Evolutionary conservation across 2,113 vertebrate species (phyloP).

Genomic region (Gymnogyps californianus): DNA sequence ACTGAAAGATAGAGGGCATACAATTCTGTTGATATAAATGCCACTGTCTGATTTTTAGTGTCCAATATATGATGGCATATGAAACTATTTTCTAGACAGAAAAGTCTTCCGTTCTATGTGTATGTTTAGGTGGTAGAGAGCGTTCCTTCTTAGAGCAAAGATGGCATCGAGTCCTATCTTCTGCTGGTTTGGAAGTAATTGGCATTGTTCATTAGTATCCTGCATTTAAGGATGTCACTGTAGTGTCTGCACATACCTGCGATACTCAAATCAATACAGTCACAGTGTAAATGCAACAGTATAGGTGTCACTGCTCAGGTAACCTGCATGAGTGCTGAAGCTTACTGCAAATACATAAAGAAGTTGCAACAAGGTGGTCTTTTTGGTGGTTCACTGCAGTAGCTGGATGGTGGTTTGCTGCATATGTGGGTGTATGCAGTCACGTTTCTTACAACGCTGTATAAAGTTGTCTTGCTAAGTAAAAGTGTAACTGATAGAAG

Average conservation of each 20-base stretch:
- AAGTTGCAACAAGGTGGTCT: neutral
- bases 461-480: neutral
- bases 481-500: neutral
- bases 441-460: neutral
- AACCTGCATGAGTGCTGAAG: neutral
- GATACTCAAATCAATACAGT: neutral
- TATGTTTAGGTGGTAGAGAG: neutral
- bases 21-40: neutral
- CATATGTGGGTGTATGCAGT: neutral
- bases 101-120: neutral
- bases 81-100: neutral
- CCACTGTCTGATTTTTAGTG: neutral
- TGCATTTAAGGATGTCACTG: neutral
- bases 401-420: neutral
- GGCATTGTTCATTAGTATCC: neutral
- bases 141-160: neutral
- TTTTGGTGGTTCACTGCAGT: neutral
- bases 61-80: neutral
- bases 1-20: neutral
- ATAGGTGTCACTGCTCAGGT: accelerated
- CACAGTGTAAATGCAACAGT: neutral
- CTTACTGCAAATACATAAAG: neutral
- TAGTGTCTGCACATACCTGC: neutral
- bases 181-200: neutral
- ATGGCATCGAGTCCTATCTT: neutral